phyloP scores from a whole-genome alignment of 2,113 vertebrate species.

The Capricornis sumatraensis region DNA sequence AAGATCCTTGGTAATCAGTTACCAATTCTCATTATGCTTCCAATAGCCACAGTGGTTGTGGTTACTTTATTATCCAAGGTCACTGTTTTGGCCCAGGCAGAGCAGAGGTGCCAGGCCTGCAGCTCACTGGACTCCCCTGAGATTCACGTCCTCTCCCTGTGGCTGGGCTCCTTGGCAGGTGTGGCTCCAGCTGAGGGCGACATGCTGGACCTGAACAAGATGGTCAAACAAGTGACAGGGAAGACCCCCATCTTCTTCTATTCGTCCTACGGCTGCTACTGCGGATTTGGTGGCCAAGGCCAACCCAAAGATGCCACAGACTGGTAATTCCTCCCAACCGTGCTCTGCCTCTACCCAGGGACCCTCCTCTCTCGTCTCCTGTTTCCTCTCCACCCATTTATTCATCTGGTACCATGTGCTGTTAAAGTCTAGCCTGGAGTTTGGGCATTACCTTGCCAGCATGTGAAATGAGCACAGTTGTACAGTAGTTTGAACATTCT shows the following conservation, averaged over 20 bases:
- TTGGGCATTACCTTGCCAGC: not conserved
- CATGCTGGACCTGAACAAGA: slow-evolving; percentile 53
- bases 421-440: not conserved
- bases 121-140: not conserved
- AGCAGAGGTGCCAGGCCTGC: too few relatives aligned
- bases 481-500: not conserved
- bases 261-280: slow-evolving; percentile 64
- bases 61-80: not conserved
- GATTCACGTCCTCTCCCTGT: not conserved
- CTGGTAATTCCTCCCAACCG: slow-evolving; percentile 27
- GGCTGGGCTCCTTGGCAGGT: slow-evolving; percentile 26
- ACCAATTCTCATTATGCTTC: not conserved
- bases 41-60: rapidly evolving
- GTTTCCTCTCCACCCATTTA: not conserved
- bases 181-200: slow-evolving; percentile 21
- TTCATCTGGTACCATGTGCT: not conserved
- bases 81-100: not conserved
- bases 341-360: not conserved
- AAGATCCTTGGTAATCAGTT: not conserved
- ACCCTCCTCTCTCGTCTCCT: not conserved
- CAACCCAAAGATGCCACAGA: slow-evolving; percentile 64
- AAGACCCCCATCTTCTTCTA: not conserved
- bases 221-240: slow-evolving; percentile 17
- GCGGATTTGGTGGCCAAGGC: slow-evolving; percentile 55
- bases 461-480: not conserved